Evolutionary conservation across 2,113 vertebrate species (phyloP).

Genomic region (Pseudopipra pipra): DNA sequence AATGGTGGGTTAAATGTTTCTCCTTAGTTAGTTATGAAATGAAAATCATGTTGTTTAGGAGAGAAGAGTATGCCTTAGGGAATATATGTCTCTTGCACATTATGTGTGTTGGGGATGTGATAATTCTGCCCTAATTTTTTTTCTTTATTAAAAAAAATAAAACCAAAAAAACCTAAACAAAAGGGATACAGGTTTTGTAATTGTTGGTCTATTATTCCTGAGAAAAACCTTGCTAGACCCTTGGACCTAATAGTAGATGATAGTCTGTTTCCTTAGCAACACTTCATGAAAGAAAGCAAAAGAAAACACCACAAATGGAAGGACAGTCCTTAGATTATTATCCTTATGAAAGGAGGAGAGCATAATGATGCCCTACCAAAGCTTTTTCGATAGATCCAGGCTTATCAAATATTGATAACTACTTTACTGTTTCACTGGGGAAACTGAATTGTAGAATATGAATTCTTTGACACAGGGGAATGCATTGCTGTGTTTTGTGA

Average conservation of each 20-base stretch:
- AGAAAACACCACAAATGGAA: neutral
- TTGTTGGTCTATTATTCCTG: neutral
- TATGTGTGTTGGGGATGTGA: neutral
- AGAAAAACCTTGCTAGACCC: neutral
- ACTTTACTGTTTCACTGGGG: neutral
- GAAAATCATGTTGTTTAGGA: neutral
- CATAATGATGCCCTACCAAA: neutral
- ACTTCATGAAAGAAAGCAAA: slow-evolving; percentile 20
- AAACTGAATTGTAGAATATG: neutral
- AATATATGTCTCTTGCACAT: neutral
- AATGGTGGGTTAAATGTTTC: neutral
- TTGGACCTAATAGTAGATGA: neutral
- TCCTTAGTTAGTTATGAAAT: neutral
- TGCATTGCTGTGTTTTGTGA: neutral
- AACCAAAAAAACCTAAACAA: neutral
- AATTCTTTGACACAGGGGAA: neutral
- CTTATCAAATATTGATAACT: neutral
- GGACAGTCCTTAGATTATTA: neutral
- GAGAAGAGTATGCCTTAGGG: neutral
- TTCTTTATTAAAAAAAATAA: neutral
- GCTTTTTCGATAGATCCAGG: neutral
- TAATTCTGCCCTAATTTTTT: neutral
- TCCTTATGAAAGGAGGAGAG: neutral
- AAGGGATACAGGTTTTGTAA: neutral
- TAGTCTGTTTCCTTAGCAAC: slow-evolving; percentile 51